Conservation (phyloP, 1,140 invertebrate genomes). For the Chymomyza costata region DNA sequence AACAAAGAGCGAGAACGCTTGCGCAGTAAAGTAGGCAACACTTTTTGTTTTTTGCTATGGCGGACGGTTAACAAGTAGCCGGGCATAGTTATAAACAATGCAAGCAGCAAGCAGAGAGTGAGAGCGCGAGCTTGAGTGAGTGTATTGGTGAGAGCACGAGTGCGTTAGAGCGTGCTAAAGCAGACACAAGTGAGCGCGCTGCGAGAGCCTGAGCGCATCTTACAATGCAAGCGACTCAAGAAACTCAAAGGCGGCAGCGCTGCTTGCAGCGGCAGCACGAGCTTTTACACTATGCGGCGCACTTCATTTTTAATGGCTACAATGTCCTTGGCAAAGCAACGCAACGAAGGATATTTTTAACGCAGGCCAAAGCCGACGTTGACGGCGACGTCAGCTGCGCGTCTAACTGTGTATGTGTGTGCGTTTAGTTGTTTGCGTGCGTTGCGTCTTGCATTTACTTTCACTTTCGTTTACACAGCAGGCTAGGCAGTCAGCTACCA, state of each 20-base stretch:
- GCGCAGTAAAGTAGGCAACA: neutral
- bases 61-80: neutral
- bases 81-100: slow-evolving; percentile 49
- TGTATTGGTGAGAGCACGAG: slow-evolving; percentile 1
- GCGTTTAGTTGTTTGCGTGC: no score
- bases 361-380: slow-evolving; percentile 20
- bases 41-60: neutral
- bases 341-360: slow-evolving; percentile 46
- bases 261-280: neutral
- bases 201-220: no score
- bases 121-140: slow-evolving; percentile 6
- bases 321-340: slow-evolving; percentile 69
- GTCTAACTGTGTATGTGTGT: slow-evolving; percentile 19
- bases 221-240: no score
- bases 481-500: slow-evolving; percentile 8
- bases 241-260: slow-evolving; percentile 17
- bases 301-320: slow-evolving; percentile 67
- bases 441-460: slow-evolving; percentile 60
- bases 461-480: slow-evolving; percentile 50
- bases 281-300: slow-evolving; percentile 22
- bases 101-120: slow-evolving; percentile 12
- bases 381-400: slow-evolving; percentile 15
- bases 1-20: slow-evolving; percentile 2
- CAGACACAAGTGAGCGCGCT: slow-evolving; percentile 20
- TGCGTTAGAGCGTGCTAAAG: slow-evolving; percentile 24